Conservation (phyloP, 2,797 vertebrate genomes). For the Enteromius paludinosus region DNA sequence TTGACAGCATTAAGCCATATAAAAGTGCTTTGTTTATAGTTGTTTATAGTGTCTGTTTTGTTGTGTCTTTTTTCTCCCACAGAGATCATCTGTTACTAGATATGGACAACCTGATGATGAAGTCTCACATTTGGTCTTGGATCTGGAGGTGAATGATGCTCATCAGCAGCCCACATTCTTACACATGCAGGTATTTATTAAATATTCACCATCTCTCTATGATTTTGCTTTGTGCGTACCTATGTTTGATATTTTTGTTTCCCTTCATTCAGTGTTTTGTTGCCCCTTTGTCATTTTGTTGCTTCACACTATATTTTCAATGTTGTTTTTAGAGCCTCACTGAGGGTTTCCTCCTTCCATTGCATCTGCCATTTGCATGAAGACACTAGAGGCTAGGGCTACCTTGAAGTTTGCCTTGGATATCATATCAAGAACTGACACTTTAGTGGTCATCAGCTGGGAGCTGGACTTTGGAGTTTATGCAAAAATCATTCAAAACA, state of each 20-base stretch:
- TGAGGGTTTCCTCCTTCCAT: slow-evolving; percentile 75
- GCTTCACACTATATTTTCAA: slow-evolving; percentile 54
- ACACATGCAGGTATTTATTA: slow-evolving; percentile 53
- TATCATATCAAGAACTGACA: slow-evolving; percentile 68
- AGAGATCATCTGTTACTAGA: slow-evolving; percentile 66
- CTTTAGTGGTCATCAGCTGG: slow-evolving; percentile 31
- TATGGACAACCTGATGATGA: slow-evolving; percentile 57
- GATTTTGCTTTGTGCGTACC: slow-evolving; percentile 35
- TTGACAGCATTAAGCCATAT: slow-evolving; percentile 14
- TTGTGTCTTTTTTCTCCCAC: slow-evolving; percentile 37
- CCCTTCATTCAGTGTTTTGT: slow-evolving; percentile 40
- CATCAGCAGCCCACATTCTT: slow-evolving; percentile 37
- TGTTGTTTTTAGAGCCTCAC: slow-evolving; percentile 78
- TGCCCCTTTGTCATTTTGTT: slow-evolving; percentile 49
- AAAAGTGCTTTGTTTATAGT: too few species aligned
- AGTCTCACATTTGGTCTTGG: slow-evolving; percentile 52
- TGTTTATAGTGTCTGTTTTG: slow-evolving; percentile 7
- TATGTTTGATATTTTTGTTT: slow-evolving; percentile 41
- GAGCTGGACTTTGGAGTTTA: slow-evolving; percentile 42
- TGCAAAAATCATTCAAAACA: slow-evolving; percentile 4
- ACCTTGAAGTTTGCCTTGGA: slow-evolving; percentile 75
- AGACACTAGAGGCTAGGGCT: slow-evolving; percentile 72
- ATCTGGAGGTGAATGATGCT: slow-evolving; percentile 42
- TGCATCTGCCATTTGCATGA: slow-evolving; percentile 72
- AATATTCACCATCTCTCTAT: slow-evolving; percentile 4